Evolutionary conservation across 2,797 vertebrate genomes (phyloP), one percentile per base, ranked within the genome.

Genomic region (Oreochromis mossambicus): DNA sequence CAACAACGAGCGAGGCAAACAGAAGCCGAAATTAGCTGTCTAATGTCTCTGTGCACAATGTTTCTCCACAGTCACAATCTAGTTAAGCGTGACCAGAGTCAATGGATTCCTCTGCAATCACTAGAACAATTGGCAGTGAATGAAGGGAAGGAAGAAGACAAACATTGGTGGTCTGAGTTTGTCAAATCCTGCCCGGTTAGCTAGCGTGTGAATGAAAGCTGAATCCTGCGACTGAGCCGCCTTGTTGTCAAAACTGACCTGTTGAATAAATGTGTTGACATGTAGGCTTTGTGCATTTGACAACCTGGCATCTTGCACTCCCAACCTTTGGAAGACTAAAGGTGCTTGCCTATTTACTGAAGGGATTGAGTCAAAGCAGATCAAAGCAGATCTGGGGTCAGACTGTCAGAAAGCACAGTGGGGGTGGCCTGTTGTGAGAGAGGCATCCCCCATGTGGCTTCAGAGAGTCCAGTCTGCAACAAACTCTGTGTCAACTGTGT

Each of bases 261-360:
- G 84, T 89, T 92, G 90, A 89, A 84, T 86, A 87, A 87, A 93
- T 90, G 88, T 86, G 90, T 91, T 91, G 91, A 94, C 90, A 92
- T 43, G 79, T 43, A 79, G 81, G 79, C 61, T 84, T 41, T 54
- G 85, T 77, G 81, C 79, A 88, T 84, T 85, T 90, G 88, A 90
- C 91, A 87, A 76, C 80, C 81, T 85, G 89, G 78, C 86, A 76
- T 73, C 81, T 66, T 78, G 80, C 66, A 79, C 55, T 83, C 34
- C 63, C 41, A 81, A n/a, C 80, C 54, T 82, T 54, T 51, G 52
- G 84, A 78, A 56, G 56, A 92, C 78, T 87, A 29, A 85, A 55
- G 56, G 68, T 34, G 61, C 82, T 79, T 38, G 51, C 21, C 14
- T 38, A 15, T 89, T 88, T 75, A 83, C 66, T 81, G 78, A 87